Conservation (phyloP, 2,888 invertebrate species). For the Polydrusus cervinus region DNA sequence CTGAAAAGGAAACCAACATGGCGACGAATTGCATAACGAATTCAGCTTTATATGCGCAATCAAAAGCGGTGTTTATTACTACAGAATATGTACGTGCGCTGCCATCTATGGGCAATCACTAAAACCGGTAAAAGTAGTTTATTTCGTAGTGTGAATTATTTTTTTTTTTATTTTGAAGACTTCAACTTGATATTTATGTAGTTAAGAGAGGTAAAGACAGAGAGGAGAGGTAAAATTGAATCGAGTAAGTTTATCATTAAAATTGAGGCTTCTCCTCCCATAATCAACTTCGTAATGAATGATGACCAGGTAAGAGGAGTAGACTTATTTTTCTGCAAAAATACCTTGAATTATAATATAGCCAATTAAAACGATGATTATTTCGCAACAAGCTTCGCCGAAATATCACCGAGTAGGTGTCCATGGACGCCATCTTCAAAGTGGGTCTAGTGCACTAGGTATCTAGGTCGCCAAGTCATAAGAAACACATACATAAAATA, state of each 20-base stretch:
- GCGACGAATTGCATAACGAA: conserved; percentile 44
- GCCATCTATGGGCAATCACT: conserved; percentile 47
- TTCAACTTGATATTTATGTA: too few species aligned
- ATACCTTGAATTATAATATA: conserved; percentile 13
- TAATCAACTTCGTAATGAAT: too few species aligned
- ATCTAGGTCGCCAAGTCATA: conserved; percentile 60
- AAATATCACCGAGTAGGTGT: conserved; percentile 35
- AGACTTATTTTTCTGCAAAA: too few species aligned
- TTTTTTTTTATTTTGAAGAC: not conserved
- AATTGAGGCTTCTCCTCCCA: too few species aligned
- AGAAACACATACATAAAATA: conserved; percentile 10
- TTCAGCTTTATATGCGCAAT: conserved; percentile 43
- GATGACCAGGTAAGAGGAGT: too few species aligned
- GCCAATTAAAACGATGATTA: conserved; percentile 21
- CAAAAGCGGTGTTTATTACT: not conserved
- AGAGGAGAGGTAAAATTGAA: too few species aligned
- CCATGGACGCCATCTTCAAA: conserved; percentile 51
- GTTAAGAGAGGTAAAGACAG: too few species aligned
- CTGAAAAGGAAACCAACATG: conserved; percentile 59
- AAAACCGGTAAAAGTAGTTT: conserved; percentile 8
- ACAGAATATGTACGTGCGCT: conserved; percentile 23
- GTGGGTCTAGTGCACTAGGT: conserved; percentile 67
- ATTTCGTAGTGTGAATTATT: not conserved
- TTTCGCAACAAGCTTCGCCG: conserved; percentile 18
- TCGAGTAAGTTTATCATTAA: too few species aligned